These are phyloP conservation scores for Erebia palarica DNA, from an alignment of 2,888 invertebrate species.

Conservation along the genomic window DNA sequence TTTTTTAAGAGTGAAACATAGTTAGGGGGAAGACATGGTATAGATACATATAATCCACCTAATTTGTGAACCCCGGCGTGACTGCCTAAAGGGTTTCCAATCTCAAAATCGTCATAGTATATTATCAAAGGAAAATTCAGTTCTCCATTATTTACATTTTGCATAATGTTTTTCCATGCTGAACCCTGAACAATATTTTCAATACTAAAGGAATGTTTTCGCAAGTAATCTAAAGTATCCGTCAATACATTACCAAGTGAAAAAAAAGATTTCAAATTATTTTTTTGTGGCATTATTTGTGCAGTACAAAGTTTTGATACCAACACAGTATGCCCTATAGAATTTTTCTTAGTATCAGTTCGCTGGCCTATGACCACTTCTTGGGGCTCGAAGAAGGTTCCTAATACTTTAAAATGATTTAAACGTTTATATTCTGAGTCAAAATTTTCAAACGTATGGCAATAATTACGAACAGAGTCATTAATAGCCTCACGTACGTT, in stretches of 20 bases:
- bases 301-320: neutral
- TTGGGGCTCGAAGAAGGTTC: neutral
- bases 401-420: neutral
- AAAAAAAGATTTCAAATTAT: neutral
- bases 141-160: neutral
- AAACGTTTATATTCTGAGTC: neutral
- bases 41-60: neutral
- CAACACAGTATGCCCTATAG: neutral
- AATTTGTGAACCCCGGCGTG: neutral
- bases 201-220: neutral
- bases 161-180: neutral
- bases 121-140: neutral
- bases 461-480: too few species aligned
- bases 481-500: too few species aligned
- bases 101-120: neutral
- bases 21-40: neutral
- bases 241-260: neutral
- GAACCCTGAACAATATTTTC: constrained; percentile 1
- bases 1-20: neutral
- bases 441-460: neutral
- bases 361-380: neutral
- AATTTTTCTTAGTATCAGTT: neutral
- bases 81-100: neutral
- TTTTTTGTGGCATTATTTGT: neutral
- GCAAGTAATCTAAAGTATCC: neutral